These are phyloP conservation scores for Watsonalla cultraria DNA, from an alignment of 2,888 invertebrate genomes.

Conservation along the genomic window DNA sequence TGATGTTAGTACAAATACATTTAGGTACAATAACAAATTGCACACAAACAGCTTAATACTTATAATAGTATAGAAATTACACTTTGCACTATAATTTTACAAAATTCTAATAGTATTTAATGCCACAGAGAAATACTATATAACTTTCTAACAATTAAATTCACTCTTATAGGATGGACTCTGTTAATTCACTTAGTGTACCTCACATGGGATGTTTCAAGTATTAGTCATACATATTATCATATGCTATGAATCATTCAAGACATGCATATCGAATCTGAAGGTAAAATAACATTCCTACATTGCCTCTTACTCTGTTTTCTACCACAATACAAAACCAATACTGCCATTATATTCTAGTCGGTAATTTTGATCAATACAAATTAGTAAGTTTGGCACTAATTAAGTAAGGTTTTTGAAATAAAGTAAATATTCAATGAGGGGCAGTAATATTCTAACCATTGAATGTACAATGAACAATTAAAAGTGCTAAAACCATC, in stretches of 20 bases:
- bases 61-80: not conserved
- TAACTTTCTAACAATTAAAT: constrained; percentile 2
- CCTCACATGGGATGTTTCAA: constrained; percentile 11
- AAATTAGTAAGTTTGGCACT: constrained; percentile 32
- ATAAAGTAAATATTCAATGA: constrained; percentile 9
- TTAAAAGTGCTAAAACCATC: not conserved
- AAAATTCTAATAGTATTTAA: not conserved
- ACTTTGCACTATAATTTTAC: not conserved
- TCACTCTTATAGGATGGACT: constrained; percentile 22
- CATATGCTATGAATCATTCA: constrained; percentile 23
- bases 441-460: constrained; percentile 15
- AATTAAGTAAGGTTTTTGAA: constrained; percentile 16
- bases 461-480: not conserved
- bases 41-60: not conserved
- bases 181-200: constrained; percentile 14
- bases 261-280: constrained; percentile 13
- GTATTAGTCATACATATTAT: constrained; percentile 25
- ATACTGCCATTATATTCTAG: too few species aligned
- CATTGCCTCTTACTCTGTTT: too few species aligned
- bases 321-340: too few species aligned
- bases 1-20: too few species aligned
- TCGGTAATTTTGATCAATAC: not conserved
- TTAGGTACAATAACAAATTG: too few species aligned
- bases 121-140: not conserved
- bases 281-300: not conserved